Percentiles rank a stretch among this genome's conserved stretches.
Evolutionary conservation across 2,113 vertebrate species (phyloP).

Genomic region (Phrynosoma blainvillii): DNA sequence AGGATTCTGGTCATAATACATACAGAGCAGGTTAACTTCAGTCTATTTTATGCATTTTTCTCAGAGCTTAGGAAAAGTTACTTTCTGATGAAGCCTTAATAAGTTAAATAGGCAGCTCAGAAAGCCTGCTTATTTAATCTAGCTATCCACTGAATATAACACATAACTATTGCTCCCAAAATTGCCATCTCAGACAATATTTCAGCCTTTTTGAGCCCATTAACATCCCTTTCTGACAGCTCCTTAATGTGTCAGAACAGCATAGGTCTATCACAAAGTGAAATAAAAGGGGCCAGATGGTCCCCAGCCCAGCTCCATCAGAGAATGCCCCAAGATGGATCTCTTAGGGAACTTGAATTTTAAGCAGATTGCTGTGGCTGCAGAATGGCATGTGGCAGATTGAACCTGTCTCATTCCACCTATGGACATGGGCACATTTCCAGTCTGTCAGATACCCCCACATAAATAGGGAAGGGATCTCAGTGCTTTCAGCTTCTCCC

Average conservation of each 20-base stretch:
- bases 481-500: neutral
- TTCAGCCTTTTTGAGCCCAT: conserved; percentile 8
- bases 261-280: neutral
- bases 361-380: conserved; percentile 8
- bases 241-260: conserved; percentile 6
- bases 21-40: neutral
- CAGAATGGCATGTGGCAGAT: conserved; percentile 15
- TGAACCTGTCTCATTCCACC: conserved; percentile 27
- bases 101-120: neutral
- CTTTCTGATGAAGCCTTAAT: neutral
- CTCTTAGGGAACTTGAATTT: conserved; percentile 21
- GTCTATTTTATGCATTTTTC: neutral
- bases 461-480: neutral
- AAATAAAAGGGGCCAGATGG: conserved; percentile 23
- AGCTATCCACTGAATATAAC: neutral
- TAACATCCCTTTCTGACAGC: conserved; percentile 19
- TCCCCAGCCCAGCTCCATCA: conserved; percentile 8
- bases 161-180: neutral
- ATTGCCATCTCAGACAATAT: neutral
- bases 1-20: too few relatives aligned
- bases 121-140: neutral
- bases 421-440: neutral
- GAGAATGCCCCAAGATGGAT: neutral
- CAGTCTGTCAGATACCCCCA: neutral
- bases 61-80: neutral